phyloP scores from a whole-genome alignment of 2,797 vertebrate species.

The Periophthalmus magnuspinnatus region DNA sequence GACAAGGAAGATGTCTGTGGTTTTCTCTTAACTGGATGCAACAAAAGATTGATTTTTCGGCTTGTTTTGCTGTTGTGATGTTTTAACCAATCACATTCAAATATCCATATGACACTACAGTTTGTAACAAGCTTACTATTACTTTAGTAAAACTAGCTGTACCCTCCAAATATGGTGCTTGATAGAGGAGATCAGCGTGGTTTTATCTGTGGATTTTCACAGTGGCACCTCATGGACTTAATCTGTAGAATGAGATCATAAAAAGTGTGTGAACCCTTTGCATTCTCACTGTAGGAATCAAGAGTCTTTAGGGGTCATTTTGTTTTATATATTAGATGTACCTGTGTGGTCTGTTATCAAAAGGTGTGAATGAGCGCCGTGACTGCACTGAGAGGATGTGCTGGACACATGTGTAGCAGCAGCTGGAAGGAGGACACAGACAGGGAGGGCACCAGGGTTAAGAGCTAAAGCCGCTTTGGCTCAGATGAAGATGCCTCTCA shows the following conservation, averaged over 20 bases:
- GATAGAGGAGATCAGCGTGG: neutral
- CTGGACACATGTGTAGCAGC: constrained; percentile 41
- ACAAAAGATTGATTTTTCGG: too few species aligned
- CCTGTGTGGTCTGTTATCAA: constrained; percentile 9
- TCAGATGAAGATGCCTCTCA: constrained; percentile 74
- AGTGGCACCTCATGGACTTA: constrained; percentile 68
- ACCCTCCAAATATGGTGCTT: neutral
- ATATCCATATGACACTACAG: too few species aligned
- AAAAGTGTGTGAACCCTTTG: constrained; percentile 40
- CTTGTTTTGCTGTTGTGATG: too few species aligned
- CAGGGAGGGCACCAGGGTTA: constrained; percentile 54
- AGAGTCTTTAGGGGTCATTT: neutral
- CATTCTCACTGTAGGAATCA: constrained; percentile 5
- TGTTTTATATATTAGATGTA: neutral
- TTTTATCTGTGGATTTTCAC: constrained; percentile 58
- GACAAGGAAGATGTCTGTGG: too few species aligned
- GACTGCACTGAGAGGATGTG: neutral
- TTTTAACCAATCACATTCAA: too few species aligned
- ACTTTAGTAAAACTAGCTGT: neutral
- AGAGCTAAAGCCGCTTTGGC: constrained; percentile 80
- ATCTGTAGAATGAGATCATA: constrained; percentile 74
- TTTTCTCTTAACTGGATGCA: too few species aligned
- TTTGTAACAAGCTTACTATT: neutral
- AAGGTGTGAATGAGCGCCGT: constrained; percentile 40
- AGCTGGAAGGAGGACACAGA: constrained; percentile 18